Conservation (phyloP, 2,888 invertebrate genomes). For the Lasioglossum figueresi region DNA sequence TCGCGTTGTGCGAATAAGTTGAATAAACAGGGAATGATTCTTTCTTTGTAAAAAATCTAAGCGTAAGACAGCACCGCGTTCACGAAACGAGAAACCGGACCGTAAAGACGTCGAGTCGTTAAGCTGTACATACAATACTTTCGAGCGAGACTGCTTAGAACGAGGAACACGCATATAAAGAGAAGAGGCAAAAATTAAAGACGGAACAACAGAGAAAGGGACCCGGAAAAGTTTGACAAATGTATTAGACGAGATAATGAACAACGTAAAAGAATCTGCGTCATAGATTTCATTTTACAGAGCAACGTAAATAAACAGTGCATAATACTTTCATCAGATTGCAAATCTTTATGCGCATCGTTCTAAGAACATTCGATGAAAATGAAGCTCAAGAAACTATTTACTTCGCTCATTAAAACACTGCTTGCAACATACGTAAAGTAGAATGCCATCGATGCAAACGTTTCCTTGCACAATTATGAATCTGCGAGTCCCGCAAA, state of each 20-base stretch:
- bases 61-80: neutral
- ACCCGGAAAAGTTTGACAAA: neutral
- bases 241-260: neutral
- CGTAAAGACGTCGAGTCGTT: slow-evolving; percentile 31
- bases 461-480: neutral
- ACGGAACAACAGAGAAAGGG: neutral
- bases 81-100: neutral
- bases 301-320: neutral
- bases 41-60: neutral
- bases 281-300: neutral
- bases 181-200: neutral
- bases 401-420: neutral
- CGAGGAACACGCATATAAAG: neutral
- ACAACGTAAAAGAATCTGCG: neutral
- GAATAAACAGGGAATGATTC: neutral
- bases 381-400: neutral
- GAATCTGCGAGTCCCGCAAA: neutral
- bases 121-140: slow-evolving; percentile 24
- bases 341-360: neutral
- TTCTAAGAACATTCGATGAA: neutral
- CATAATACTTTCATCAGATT: neutral
- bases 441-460: neutral
- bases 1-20: neutral
- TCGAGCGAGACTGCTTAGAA: neutral
- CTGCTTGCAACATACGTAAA: neutral